A percentile compares a stretch with the other conserved stretches of the same genome.
phyloP scores from a whole-genome alignment of 2,113 vertebrate genomes.

The Aythya baeri region DNA sequence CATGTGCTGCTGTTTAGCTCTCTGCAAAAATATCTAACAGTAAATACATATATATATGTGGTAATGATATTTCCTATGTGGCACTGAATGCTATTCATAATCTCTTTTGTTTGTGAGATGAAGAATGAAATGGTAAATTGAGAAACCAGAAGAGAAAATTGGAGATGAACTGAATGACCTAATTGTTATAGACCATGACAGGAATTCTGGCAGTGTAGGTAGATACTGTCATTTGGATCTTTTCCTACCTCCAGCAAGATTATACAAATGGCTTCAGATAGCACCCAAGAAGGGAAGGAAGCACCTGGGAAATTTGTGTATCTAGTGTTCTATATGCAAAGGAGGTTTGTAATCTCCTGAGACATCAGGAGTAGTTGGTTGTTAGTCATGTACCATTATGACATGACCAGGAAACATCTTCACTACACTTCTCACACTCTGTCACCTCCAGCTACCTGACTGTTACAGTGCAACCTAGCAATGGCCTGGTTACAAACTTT shows the following conservation, averaged over 20 bases:
- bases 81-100: not conserved
- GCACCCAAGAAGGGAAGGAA: not conserved
- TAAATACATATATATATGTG: too few relatives aligned
- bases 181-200: not conserved
- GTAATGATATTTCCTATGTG: not conserved
- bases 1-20: not conserved
- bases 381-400: accelerated
- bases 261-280: not conserved
- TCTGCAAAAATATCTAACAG: not conserved
- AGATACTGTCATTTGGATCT: not conserved
- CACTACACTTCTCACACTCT: accelerated
- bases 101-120: not conserved
- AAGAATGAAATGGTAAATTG: accelerated
- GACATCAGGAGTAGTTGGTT: not conserved
- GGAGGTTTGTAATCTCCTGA: not conserved
- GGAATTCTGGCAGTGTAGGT: not conserved
- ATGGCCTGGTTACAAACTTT: not conserved
- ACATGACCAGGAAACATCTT: not conserved
- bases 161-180: not conserved
- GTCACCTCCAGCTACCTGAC: too few relatives aligned
- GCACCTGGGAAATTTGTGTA: not conserved
- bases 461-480: not conserved
- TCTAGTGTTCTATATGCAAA: not conserved
- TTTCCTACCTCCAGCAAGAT: not conserved
- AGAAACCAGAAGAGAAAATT: not conserved